Evolutionary conservation across 2,113 vertebrate genomes (phyloP).

Genomic region (Anguilla rostrata): DNA sequence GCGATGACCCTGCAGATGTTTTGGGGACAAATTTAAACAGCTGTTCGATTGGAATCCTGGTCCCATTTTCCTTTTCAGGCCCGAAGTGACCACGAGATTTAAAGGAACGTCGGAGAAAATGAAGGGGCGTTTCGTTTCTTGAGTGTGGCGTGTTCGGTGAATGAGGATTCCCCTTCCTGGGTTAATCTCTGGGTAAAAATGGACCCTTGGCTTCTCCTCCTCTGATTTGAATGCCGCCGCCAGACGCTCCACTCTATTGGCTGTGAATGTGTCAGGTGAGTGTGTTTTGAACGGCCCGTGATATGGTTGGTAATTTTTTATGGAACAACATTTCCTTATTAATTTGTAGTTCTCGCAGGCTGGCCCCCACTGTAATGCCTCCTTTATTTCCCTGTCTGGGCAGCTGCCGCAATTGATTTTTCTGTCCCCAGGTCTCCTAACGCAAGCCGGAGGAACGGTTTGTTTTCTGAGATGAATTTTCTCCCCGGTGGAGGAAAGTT

Average conservation of each 20-base stretch:
- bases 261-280: background rate
- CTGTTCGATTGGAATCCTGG: background rate
- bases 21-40: background rate
- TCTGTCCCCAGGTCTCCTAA: constrained; percentile 40
- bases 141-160: background rate
- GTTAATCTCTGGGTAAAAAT: background rate
- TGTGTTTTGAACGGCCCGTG: background rate
- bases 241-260: background rate
- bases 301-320: background rate
- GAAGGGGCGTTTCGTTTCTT: background rate
- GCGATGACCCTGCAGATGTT: background rate
- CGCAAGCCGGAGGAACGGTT: constrained; percentile 37
- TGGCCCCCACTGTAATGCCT: constrained; percentile 33
- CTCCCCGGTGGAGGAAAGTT: background rate
- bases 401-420: constrained; percentile 49
- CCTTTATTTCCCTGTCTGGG: constrained; percentile 40
- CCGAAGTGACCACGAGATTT: background rate
- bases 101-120: background rate
- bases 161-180: background rate
- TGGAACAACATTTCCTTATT: constrained; percentile 36
- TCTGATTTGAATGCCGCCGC: background rate
- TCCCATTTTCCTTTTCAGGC: background rate
- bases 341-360: constrained; percentile 36
- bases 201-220: background rate
- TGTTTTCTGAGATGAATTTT: constrained; percentile 36